phyloP scores from a whole-genome alignment of 2,888 invertebrate species.

The Chymomyza amoena region DNA sequence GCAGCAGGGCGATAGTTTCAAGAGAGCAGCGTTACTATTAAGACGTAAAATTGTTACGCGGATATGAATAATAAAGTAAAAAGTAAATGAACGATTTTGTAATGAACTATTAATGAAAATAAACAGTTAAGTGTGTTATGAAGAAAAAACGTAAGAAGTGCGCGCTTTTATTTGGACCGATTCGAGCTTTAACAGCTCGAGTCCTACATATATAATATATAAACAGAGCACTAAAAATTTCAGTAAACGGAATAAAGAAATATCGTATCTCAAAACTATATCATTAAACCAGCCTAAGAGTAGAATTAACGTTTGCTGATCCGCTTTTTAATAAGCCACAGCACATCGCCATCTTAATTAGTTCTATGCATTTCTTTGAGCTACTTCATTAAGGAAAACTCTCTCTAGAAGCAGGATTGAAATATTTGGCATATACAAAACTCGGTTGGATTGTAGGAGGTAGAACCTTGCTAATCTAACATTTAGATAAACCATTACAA shows the following conservation, averaged over 20 bases:
- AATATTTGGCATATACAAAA: conserved; percentile 12
- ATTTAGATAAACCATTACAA: not conserved
- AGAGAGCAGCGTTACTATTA: too few relatives aligned
- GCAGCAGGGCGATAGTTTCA: too few relatives aligned
- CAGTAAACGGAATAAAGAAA: not conserved
- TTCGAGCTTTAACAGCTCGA: too few relatives aligned
- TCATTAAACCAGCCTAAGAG: too few relatives aligned
- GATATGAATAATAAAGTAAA: too few relatives aligned
- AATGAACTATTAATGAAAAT: too few relatives aligned
- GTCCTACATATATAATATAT: not conserved
- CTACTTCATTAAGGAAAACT: not conserved
- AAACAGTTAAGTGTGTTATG: too few relatives aligned
- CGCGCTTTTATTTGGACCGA: too few relatives aligned
- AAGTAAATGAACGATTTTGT: too few relatives aligned
- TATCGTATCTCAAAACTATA: not conserved
- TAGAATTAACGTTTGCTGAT: conserved; percentile 1
- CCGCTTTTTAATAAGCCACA: conserved; percentile 12
- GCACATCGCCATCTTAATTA: conserved; percentile 8
- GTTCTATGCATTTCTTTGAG: conserved; percentile 10
- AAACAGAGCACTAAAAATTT: not conserved
- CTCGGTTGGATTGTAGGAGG: conserved; percentile 15
- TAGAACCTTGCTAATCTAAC: not conserved
- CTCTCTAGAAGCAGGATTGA: not conserved
- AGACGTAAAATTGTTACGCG: too few relatives aligned
- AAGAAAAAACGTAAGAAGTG: too few relatives aligned